These are phyloP conservation scores for Raphicerus campestris DNA, from an alignment of 2,113 vertebrate genomes.

Conservation along the genomic window DNA sequence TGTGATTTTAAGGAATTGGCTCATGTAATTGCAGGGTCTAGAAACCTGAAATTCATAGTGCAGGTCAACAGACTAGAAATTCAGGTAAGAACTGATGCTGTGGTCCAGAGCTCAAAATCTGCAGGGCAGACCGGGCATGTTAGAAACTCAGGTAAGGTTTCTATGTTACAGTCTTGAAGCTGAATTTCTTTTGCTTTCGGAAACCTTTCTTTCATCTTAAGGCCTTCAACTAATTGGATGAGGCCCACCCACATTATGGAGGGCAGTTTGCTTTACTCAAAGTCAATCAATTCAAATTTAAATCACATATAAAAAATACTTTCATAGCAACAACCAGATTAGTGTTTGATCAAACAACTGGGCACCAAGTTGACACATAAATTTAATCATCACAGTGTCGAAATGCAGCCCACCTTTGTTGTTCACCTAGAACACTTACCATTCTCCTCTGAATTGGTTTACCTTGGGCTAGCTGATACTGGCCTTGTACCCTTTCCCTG, in stretches of 20 bases:
- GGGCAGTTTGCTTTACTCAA: neutral
- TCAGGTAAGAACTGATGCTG: neutral
- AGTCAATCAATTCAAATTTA: neutral
- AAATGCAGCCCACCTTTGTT: neutral
- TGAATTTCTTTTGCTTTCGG: neutral
- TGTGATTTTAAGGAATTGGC: neutral
- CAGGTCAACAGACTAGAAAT: neutral
- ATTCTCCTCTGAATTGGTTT: neutral
- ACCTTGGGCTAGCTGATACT: neutral
- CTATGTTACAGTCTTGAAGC: neutral
- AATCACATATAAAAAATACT: neutral
- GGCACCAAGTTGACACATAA: neutral
- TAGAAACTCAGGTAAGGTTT: neutral
- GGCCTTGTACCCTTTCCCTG: neutral
- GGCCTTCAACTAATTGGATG: neutral
- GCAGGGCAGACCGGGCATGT: neutral
- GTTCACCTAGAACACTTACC: neutral
- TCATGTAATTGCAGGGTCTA: neutral
- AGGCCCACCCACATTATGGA: neutral
- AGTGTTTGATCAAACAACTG: neutral
- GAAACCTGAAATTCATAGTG: neutral
- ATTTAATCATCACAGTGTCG: neutral
- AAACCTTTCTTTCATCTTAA: conserved; percentile 8
- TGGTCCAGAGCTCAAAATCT: neutral
- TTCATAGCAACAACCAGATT: neutral